Conservation (phyloP, 2,113 vertebrate genomes). For the Acrocephalus kingi region DNA sequence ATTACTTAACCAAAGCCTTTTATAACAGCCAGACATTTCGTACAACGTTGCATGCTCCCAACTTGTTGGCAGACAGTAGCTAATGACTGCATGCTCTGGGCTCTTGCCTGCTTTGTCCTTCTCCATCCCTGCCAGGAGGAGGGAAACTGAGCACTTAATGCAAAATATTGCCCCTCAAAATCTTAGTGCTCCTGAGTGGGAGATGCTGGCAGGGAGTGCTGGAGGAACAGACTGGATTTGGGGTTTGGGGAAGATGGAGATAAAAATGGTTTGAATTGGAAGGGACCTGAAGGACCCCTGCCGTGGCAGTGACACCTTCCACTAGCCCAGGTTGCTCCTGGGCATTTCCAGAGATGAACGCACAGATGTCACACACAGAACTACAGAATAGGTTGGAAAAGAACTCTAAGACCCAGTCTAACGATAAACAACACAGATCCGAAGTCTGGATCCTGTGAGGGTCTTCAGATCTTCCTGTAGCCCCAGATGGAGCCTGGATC, state of each 20-base stretch:
- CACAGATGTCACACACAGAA: neutral
- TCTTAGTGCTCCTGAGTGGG: rapidly evolving
- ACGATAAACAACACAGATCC: no score
- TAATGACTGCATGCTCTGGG: neutral
- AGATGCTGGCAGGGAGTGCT: neutral
- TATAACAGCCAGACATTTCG: neutral
- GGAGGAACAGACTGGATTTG: neutral
- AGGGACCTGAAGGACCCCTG: neutral
- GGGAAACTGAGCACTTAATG: neutral
- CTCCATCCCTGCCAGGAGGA: neutral
- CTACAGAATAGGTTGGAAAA: neutral
- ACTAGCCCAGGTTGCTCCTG: neutral
- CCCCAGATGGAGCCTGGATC: neutral
- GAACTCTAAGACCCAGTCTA: neutral
- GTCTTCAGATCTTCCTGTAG: neutral
- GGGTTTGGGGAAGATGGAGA: neutral
- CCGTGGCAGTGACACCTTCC: neutral
- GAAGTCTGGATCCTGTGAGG: neutral
- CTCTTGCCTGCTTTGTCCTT: neutral
- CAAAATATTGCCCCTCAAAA: neutral
- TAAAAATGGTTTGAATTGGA: neutral
- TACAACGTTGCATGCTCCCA: neutral
- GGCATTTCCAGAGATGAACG: neutral
- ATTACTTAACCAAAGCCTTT: slow-evolving; percentile 51
- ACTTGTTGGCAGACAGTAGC: neutral